These are phyloP conservation scores for Caenorhabditis sulstoni DNA, from an alignment of 2,888 invertebrate genomes.

Conservation along the genomic window DNA sequence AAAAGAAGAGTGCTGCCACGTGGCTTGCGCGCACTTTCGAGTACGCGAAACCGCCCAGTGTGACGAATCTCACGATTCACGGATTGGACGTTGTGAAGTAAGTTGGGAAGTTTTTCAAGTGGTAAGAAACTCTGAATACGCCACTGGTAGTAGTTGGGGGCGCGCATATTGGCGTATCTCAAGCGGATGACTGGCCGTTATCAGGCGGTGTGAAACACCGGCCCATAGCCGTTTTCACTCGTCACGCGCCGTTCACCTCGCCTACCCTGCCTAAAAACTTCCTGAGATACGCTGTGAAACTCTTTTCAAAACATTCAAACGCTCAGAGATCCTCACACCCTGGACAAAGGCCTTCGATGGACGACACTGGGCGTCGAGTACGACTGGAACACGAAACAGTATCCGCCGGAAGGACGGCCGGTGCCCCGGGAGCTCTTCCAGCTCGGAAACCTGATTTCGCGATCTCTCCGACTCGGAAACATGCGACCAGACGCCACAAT, in stretches of 20 bases:
- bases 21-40: slow-evolving; percentile 81
- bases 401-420: slow-evolving; percentile 70
- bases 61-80: slow-evolving; percentile 81
- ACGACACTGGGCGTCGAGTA: slow-evolving; percentile 97
- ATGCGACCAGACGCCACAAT: slow-evolving; percentile 94
- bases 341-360: slow-evolving; percentile 87
- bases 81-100: slow-evolving; percentile 46
- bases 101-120: no score
- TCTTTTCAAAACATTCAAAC: no score
- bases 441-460: slow-evolving; percentile 82
- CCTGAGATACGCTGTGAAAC: no score
- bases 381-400: slow-evolving; percentile 95
- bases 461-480: slow-evolving; percentile 80
- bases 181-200: no score
- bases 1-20: slow-evolving; percentile 77
- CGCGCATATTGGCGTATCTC: no score
- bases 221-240: no score
- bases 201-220: no score
- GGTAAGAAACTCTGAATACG: no score
- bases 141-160: no score
- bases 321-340: slow-evolving; percentile 31
- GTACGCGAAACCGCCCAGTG: slow-evolving; percentile 81
- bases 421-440: slow-evolving; percentile 79
- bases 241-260: no score
- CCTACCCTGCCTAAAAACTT: no score